phyloP scores from a whole-genome alignment of 1,140 invertebrate genomes.

The Lepidotrigona ventralis region DNA sequence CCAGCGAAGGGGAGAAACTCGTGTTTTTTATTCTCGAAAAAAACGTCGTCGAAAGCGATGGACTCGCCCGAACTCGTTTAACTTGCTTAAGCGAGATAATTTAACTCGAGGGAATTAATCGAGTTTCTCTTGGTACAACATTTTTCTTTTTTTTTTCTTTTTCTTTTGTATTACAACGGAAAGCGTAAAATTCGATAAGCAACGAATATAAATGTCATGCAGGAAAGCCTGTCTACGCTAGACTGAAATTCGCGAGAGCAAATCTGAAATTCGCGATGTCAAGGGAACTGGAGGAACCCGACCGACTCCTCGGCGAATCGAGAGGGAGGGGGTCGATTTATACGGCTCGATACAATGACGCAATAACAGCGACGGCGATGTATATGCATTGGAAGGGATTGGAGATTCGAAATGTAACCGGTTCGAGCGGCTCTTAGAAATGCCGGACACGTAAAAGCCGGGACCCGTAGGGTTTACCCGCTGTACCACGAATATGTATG shows the following conservation, averaged over 20 bases:
- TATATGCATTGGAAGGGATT: slow-evolving; percentile 51
- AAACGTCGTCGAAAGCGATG: too few relatives aligned
- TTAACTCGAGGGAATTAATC: too few relatives aligned
- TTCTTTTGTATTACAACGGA: too few relatives aligned
- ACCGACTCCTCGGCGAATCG: not conserved
- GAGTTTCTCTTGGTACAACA: too few relatives aligned
- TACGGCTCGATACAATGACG: slow-evolving; percentile 24
- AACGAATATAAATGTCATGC: too few relatives aligned
- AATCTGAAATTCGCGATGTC: not conserved
- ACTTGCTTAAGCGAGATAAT: too few relatives aligned
- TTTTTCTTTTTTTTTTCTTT: too few relatives aligned
- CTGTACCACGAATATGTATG: slow-evolving; percentile 68
- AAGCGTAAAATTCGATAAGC: too few relatives aligned
- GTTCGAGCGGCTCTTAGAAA: slow-evolving; percentile 65
- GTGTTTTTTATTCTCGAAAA: too few relatives aligned
- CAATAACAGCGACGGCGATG: slow-evolving; percentile 32
- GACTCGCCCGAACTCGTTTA: too few relatives aligned
- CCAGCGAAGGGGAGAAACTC: too few relatives aligned
- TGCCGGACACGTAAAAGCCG: slow-evolving; percentile 73
- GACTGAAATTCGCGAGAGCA: not conserved
- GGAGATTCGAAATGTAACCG: slow-evolving; percentile 70
- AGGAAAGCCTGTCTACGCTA: not conserved
- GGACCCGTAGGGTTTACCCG: slow-evolving; percentile 68
- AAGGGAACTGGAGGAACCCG: not conserved
- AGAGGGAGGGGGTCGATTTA: slow-evolving; percentile 25